phyloP scores from a whole-genome alignment of 2,888 invertebrate species.

The Melinopterus prodromus region DNA sequence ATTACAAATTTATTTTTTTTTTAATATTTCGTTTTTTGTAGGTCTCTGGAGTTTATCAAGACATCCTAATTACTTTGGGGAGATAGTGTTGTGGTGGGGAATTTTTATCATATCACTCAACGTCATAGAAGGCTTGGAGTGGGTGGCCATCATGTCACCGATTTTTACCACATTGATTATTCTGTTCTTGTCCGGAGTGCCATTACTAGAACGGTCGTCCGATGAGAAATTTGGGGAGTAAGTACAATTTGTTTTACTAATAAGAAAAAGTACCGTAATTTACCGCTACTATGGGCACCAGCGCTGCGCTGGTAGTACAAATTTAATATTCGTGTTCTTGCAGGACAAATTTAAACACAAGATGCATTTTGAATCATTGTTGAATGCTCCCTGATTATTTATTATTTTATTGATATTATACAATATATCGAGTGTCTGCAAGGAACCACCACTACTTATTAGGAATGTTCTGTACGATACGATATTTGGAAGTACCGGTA shows the following conservation, averaged over 20 bases:
- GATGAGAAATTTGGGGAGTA: constrained; percentile 90
- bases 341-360: too few species aligned
- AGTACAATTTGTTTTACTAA: constrained; percentile 52
- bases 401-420: too few species aligned
- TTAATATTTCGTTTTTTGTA: constrained; percentile 36
- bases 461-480: too few species aligned
- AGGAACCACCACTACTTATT: too few species aligned
- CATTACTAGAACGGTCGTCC: constrained; percentile 84
- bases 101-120: constrained; percentile 89
- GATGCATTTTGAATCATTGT: too few species aligned
- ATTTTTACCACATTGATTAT: constrained; percentile 88
- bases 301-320: too few species aligned
- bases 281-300: too few species aligned
- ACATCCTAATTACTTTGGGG: constrained; percentile 95
- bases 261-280: too few species aligned
- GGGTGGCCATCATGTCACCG: constrained; percentile 87
- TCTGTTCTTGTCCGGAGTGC: constrained; percentile 90
- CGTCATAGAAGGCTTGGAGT: constrained; percentile 85
- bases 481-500: too few species aligned
- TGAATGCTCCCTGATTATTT: too few species aligned
- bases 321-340: too few species aligned
- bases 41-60: constrained; percentile 82
- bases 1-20: background rate
- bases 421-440: too few species aligned
- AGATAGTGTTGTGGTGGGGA: constrained; percentile 94